Base-by-base conservation (phyloP, 2,113 vertebrate genomes). In the Xyliphius kryptos region DNA sequence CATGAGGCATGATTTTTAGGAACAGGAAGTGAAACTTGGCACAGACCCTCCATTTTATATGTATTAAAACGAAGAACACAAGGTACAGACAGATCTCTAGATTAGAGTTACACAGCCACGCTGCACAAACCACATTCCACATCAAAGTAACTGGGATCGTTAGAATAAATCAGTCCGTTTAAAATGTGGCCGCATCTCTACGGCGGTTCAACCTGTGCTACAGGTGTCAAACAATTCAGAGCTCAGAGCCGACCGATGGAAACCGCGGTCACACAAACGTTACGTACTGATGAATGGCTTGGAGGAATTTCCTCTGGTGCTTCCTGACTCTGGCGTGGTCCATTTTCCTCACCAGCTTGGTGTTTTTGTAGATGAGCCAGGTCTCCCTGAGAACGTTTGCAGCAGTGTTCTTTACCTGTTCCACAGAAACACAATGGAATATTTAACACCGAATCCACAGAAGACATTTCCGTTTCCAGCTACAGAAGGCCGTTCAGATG, bases 381-480 rank as follows among this genome's bases (percentile, higher is more conserved):
- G 95, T 98, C 93, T 99, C 96, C 95, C 96, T 99, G 96, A 99
- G 95, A 90, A 99, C 96, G 79, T 99, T 99, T 82, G 96, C 95
- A 73, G 96, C 96, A 86, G 96, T 97, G 76, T 98, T 99, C 93
- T 99, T 99, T 80, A 99, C 96, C 96, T 99, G 79, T 68, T 78
- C 67, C 81, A 79, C 80, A 14, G 37, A 22, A 72, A 2, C 46
- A 49, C 1, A 4, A 12, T 13, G 43, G 13, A 6, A 46, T 13
- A 6, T 40, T n/a, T 50, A 32, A 32, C 26, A 32, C 26, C 4
- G 26, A 32, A 32, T 6, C 26, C 26, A 32, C 1, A 3, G 26
- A 3, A 32, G 26, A 32, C 26, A 32, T 32, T 32, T n/a, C n/a
- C n/a, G n/a, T n/a, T n/a, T n/a, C 2, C 2, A 6, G 1, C 26